Base-by-base conservation (phyloP, 2,888 invertebrate genomes). In the Cosmia pyralina region DNA sequence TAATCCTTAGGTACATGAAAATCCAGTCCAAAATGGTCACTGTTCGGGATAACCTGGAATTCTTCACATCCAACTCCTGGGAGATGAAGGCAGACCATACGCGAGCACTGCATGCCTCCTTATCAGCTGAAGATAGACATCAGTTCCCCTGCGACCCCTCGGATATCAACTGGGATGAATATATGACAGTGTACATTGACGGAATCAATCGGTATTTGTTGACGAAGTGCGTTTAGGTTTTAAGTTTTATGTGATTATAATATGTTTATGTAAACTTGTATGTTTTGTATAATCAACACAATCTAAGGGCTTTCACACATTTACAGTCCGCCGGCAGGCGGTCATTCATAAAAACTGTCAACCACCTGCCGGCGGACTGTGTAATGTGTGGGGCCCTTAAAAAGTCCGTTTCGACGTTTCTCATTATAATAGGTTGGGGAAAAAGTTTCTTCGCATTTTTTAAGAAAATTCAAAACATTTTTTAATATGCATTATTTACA, bases 41-140 rank as follows among this genome's bases (percentile, higher is more conserved):
- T 1, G 64, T 22, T 0, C 81, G 80, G 11, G 38, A 62, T 22
- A 1, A 53, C 7, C 28, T 80, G 7, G 68, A 66, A 4, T 84
- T 41, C 59, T 82, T 77, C 41, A 84, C 82, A 2, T 59, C 62
- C 2, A 34, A 83, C 11, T 62, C 81, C 19, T 82, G 81, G 84
- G 71, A 72, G 44, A 83, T 82, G 81, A 73, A 77, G 64, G 59
- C 55, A 0, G 69, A 76, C 11, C 62, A 55, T 11, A 67, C 77
- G 7, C 63, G 60, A 0, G 63, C 55, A 13, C 63, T 83, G 11
- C 46, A 70, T 19, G 69, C 65, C 8, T 65, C 81, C 4, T 64
- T 82, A 34, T 80, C 81, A 60, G 11, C 19, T n/a, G 22, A 71
- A 13, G 82, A 82, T 34, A 57, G 52, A 58, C 50, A 34, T 0